These are phyloP conservation scores for Leucoptera coffeella DNA, from an alignment of 2,888 invertebrate species.

Conservation along the genomic window DNA sequence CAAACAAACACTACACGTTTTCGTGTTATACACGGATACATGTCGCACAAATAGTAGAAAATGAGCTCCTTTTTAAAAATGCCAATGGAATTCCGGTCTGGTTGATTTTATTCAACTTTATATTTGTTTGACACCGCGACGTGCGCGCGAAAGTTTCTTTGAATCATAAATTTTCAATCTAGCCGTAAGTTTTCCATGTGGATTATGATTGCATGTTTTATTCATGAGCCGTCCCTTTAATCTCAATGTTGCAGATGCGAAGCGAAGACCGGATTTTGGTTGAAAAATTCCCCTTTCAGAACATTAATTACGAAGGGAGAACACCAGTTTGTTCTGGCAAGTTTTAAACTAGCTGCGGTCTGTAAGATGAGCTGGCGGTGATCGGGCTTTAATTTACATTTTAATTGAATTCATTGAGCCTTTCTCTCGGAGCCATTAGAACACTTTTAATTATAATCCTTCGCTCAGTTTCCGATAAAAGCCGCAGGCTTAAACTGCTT, in stretches of 20 bases:
- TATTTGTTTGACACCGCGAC: neutral
- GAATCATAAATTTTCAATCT: slow-evolving; percentile 1
- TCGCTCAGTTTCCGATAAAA: neutral
- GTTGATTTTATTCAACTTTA: too few relatives aligned
- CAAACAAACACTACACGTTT: too few relatives aligned
- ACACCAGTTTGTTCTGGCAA: too few relatives aligned
- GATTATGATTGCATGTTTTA: slow-evolving; percentile 31
- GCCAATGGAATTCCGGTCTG: too few relatives aligned
- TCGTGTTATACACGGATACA: too few relatives aligned
- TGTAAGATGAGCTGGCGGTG: slow-evolving; percentile 7
- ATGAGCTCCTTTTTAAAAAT: too few relatives aligned
- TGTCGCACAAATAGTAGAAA: too few relatives aligned
- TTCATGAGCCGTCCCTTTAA: slow-evolving; percentile 14
- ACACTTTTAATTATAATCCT: slow-evolving; percentile 13
- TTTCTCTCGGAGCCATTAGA: slow-evolving; percentile 9
- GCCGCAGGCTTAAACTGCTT: too few relatives aligned
- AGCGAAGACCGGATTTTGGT: neutral
- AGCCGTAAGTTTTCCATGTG: slow-evolving; percentile 10
- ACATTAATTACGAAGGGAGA: too few relatives aligned
- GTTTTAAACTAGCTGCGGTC: slow-evolving; percentile 4
- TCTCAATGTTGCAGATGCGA: neutral
- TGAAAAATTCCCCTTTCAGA: too few relatives aligned
- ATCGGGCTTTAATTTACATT: slow-evolving; percentile 20
- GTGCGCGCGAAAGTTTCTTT: too few relatives aligned
- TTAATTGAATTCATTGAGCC: slow-evolving; percentile 23